Evolutionary conservation across 2,888 invertebrate genomes (phyloP).

Genomic region (Venustoraphidia nigricollis): DNA sequence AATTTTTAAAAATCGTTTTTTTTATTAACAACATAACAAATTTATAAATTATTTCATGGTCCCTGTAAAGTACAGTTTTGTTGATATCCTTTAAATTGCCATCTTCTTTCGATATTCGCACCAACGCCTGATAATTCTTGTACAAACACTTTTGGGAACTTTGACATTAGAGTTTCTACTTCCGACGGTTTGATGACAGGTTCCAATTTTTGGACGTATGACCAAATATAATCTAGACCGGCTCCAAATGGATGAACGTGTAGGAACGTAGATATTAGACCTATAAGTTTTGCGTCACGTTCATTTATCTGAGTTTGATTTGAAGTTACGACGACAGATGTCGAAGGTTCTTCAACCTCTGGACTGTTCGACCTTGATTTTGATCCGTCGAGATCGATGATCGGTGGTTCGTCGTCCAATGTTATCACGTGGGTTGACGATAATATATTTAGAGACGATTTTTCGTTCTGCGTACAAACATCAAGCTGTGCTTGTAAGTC

Average conservation of each 20-base stretch:
- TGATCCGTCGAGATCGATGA: constrained; percentile 29
- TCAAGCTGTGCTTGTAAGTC: constrained; percentile 30
- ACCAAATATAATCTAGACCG: constrained; percentile 77
- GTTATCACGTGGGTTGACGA: constrained; percentile 4
- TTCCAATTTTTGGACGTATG: constrained; percentile 73
- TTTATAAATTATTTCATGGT: background rate
- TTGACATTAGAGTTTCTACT: constrained; percentile 60
- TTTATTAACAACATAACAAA: too few relatives aligned
- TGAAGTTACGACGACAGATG: constrained; percentile 15
- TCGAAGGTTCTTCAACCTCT: constrained; percentile 22
- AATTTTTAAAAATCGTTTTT: too few relatives aligned
- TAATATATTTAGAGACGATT: too few relatives aligned
- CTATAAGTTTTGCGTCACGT: constrained; percentile 62
- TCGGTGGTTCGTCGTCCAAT: constrained; percentile 29
- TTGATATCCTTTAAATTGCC: constrained; percentile 67
- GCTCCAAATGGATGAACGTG: constrained; percentile 90
- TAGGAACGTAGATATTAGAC: constrained; percentile 77
- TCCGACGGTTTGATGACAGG: constrained; percentile 54
- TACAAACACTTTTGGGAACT: constrained; percentile 66
- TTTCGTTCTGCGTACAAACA: background rate
- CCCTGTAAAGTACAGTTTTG: constrained; percentile 2
- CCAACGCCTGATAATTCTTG: constrained; percentile 68
- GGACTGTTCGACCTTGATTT: constrained; percentile 20
- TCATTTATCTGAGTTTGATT: constrained; percentile 24
- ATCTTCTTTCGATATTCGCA: constrained; percentile 70